Percentiles rank a stretch among this genome's conserved stretches.
Conservation (phyloP, 2,113 vertebrate genomes). For the Colaptes auratus region DNA sequence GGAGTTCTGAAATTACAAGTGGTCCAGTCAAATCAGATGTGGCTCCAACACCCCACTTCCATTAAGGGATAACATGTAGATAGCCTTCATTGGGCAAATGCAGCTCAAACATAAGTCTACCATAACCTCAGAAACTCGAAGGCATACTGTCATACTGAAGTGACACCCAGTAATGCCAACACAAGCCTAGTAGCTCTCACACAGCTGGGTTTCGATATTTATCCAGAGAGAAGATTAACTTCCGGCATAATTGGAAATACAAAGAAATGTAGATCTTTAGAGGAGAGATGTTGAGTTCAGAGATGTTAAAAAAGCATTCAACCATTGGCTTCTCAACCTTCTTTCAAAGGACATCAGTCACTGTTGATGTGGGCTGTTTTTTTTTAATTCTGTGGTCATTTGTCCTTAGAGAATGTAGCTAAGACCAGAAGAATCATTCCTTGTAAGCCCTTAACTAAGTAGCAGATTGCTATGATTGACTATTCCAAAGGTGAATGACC, state of each 20-base stretch:
- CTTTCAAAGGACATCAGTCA: neutral
- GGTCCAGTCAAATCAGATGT: neutral
- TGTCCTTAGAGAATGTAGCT: neutral
- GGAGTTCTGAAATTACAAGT: neutral
- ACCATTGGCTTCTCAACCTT: neutral
- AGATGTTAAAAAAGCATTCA: neutral
- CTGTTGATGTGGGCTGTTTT: neutral
- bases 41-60: neutral
- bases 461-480: neutral
- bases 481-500: neutral
- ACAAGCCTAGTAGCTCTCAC: neutral
- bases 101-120: neutral
- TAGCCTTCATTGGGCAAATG: neutral
- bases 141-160: neutral
- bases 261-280: neutral
- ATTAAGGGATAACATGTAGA: neutral
- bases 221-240: neutral
- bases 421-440: neutral
- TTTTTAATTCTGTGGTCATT: neutral
- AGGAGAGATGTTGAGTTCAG: neutral
- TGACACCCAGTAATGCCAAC: neutral
- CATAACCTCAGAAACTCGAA: neutral
- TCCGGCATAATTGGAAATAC: neutral
- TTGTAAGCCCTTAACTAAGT: neutral
- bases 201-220: neutral